Base-by-base conservation (phyloP, 1,140 invertebrate genomes). In the Drosophila nasuta region DNA sequence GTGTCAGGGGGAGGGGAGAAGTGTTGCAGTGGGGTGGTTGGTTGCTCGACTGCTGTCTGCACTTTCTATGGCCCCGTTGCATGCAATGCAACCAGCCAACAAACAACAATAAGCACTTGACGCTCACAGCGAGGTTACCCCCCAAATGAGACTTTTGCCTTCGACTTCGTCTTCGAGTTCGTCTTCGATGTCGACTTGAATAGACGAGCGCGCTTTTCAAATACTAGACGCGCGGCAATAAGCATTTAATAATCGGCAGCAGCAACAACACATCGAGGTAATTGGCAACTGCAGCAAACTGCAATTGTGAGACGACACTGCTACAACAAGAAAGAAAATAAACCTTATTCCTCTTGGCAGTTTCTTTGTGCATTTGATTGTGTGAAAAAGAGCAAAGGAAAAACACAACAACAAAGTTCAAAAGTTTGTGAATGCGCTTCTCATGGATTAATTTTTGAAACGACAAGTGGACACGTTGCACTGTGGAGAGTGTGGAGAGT, bases 1-100 rank as follows among this genome's bases (percentile, higher is more conserved):
- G 15, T 30, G 30, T 5, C 20, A 3, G 20, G n/a, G 3, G 0
- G 6, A 7, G 28, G n/a, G 38, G 17, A 20, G 20, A 25, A 25
- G 20, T 25, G 11, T 10, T 10, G n/a, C 5, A 13, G 3, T 0
- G 49, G 5, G 28, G 7, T 25, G 30, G 11, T 17, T 56, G 66
- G n/a, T n/a, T n/a, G n/a, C n/a, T n/a, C 8, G 56, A 62, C 60
- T 66, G 70, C 60, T 66, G 70, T 79, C 65, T 69, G 81, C 85
- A 88, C 83, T 88, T 88, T 88, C 85, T 81, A 89, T 85, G 85
- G 77, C 85, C 85, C 81, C 85, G 80, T 89, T 89, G 85, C 81
- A 89, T 88, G 85, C 74, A 80, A 87, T 76, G 65, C 66, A 70
- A 56, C 65, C 65, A 74, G 59, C 67, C 35, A 25, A 77, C 30